Base-by-base conservation (phyloP, 2,113 vertebrate genomes). In the Megaleporinus macrocephalus region DNA sequence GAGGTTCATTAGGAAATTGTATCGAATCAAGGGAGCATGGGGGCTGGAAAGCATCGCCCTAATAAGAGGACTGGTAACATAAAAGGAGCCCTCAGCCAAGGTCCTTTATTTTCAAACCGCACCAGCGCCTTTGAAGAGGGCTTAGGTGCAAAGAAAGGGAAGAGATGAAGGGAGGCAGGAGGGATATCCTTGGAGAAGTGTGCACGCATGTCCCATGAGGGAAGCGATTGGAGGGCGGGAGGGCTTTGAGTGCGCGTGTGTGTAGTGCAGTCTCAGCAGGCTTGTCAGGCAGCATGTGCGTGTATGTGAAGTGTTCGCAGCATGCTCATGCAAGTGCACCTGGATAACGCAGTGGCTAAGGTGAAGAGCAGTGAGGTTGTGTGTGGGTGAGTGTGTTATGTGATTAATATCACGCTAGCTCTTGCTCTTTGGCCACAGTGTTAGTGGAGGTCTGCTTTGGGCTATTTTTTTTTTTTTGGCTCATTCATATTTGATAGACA, bases 401-500 rank as follows among this genome's bases (percentile, higher is more conserved):
- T 89, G 90, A 91, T 91, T 92, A 79, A 83, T 75, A 73, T 76
- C 51, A 49, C 36, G 36, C 75, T 30, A 29, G 57, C 76, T 86
- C 10, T 71, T 82, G 33, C 73, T 85, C 55, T 76, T 30, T 61
- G 68, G 68, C 36, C 44, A 22, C 57, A 72, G 68, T 80, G 61
- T 79, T 57, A 51, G 47, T 16, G 47, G 9, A 6, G 27, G 47
- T 80, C 41, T 57, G 72, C 49, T 36, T 61, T 66, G 15, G 5
- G 53, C 20, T 55, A 22, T 55, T 55, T 1, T 55, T 20, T 55
- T 20, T 55, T 14, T 94, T 94, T 93, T 94, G 92, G 94, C 95
- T 95, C 96, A 96, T 95, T 95, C 95, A 82, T 96, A 96, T 82
- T 83, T 79, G 95, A 96, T 96, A 94, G 91, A 85, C 92, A 93